Conservation (phyloP, 2,797 vertebrate species). For the Alcedo quadribrachys region DNA sequence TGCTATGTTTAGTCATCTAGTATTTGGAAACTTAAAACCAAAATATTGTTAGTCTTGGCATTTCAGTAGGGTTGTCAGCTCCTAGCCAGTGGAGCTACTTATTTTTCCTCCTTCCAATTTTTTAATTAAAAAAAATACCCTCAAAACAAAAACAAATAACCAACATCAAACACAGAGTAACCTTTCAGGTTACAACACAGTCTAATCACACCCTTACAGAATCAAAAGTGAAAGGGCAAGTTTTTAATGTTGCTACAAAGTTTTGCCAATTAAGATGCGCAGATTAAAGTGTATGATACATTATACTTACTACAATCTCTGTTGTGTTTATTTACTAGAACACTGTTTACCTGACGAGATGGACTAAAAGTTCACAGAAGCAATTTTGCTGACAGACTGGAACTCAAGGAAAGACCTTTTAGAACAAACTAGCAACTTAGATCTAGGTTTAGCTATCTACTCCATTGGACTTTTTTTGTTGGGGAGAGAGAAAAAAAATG, state of each 20-base stretch:
- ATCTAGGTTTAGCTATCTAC: background rate
- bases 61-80: background rate
- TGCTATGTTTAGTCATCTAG: background rate
- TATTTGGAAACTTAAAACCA: background rate
- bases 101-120: background rate
- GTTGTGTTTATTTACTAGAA: background rate
- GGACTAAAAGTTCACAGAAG: background rate
- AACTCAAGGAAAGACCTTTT: background rate
- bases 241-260: background rate
- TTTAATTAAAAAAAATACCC: background rate
- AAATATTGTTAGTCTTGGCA: background rate
- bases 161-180: background rate
- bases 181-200: background rate
- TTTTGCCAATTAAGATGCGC: background rate
- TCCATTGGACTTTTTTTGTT: background rate
- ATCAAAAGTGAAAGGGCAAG: background rate
- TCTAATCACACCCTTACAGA: background rate
- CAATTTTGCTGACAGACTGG: background rate
- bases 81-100: background rate
- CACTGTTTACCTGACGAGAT: background rate
- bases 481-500: accelerated
- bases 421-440: background rate
- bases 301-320: background rate
- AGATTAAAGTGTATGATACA: background rate
- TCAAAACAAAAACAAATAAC: background rate